These are phyloP conservation scores for Oryzias javanicus DNA, from an alignment of 2,113 vertebrate species.

Conservation along the genomic window DNA sequence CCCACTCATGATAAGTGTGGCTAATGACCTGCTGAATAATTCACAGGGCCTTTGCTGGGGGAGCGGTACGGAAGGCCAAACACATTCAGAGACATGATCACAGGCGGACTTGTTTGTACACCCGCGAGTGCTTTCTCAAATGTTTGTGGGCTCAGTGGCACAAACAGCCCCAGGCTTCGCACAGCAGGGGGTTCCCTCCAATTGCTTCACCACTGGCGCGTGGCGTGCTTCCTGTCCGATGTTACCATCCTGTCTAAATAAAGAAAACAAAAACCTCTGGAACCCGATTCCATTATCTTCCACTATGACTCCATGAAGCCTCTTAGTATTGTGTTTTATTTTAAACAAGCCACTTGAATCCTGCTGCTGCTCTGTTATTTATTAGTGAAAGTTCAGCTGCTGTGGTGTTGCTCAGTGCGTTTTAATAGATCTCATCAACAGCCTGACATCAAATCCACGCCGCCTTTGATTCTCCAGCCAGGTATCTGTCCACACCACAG, in stretches of 20 bases:
- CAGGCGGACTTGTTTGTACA: constrained; percentile 27
- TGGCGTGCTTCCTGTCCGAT: constrained; percentile 62
- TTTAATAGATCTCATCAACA: constrained; percentile 59
- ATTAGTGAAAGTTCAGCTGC: constrained; percentile 40
- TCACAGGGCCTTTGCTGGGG: constrained; percentile 56
- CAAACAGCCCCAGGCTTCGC: constrained; percentile 4
- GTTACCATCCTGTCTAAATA: constrained; percentile 41
- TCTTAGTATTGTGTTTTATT: constrained; percentile 21
- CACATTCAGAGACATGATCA: constrained; percentile 33
- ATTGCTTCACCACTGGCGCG: constrained; percentile 38
- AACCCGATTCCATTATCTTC: constrained; percentile 23
- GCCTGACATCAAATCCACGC: constrained; percentile 45
- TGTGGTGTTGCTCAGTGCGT: constrained; percentile 45
- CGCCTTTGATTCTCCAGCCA: constrained; percentile 60
- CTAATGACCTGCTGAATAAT: constrained; percentile 79
- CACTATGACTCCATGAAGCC: constrained; percentile 7
- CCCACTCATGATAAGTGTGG: constrained; percentile 75
- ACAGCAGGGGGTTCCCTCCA: constrained; percentile 17
- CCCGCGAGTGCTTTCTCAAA: constrained; percentile 33
- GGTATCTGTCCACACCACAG: constrained; percentile 53
- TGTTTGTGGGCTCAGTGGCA: constrained; percentile 9
- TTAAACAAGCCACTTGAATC: constrained; percentile 18
- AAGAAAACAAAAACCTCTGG: constrained; percentile 24
- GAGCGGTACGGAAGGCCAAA: constrained; percentile 65
- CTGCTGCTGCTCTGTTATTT: constrained; percentile 13